phyloP scores from a whole-genome alignment of 2,888 invertebrate species.

The Anoplius nigerrimus region DNA sequence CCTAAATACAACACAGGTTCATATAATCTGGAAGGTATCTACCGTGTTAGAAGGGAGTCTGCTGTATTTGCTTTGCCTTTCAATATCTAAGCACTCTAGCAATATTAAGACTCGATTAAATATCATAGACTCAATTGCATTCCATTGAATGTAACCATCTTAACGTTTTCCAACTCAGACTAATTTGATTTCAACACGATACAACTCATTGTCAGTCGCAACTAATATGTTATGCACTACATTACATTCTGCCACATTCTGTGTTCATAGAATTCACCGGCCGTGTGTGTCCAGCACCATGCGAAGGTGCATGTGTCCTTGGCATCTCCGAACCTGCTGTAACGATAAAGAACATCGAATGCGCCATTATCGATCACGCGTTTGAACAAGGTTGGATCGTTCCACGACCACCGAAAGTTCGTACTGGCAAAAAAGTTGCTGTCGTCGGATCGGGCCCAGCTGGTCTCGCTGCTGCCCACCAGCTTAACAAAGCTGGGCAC shows the following conservation, averaged over 20 bases:
- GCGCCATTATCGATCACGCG: constrained; percentile 98
- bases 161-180: too few species aligned
- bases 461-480: constrained; percentile 96
- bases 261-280: constrained; percentile 87
- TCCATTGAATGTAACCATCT: too few species aligned
- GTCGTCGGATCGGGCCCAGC: constrained; percentile 97
- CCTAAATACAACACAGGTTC: too few species aligned
- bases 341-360: constrained; percentile 99
- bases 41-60: too few species aligned
- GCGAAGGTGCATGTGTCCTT: constrained; percentile 98
- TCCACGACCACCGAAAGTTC: constrained; percentile 84
- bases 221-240: neutral
- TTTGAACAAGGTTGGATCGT: constrained; percentile 97
- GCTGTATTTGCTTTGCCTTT: too few species aligned
- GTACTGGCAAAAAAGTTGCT: constrained; percentile 90
- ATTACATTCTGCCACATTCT: neutral
- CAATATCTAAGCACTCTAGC: too few species aligned
- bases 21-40: too few species aligned
- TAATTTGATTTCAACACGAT: neutral
- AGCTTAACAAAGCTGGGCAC: constrained; percentile 98
- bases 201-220: neutral
- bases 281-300: constrained; percentile 96
- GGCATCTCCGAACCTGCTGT: constrained; percentile 97
- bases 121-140: too few species aligned
- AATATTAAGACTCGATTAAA: too few species aligned